These are phyloP conservation scores for Platypus cylindrus DNA, from an alignment of 2,888 invertebrate genomes.

Conservation along the genomic window DNA sequence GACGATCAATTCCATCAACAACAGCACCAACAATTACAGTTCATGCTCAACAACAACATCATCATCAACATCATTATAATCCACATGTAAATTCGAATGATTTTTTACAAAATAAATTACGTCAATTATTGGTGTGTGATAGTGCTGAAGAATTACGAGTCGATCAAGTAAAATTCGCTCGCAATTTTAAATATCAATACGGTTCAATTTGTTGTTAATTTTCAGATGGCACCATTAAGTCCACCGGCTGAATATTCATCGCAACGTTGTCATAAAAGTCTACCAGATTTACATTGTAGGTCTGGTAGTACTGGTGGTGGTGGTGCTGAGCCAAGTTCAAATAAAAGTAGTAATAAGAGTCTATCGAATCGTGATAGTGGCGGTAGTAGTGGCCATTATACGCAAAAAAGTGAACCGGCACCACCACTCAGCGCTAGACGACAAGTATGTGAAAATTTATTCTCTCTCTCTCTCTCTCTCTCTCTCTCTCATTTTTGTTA, in stretches of 20 bases:
- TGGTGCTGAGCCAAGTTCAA: conserved; percentile 34
- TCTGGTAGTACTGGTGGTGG: conserved; percentile 13
- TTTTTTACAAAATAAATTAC: conserved; percentile 63
- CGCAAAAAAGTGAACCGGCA: conserved; percentile 67
- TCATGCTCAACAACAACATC: too few species aligned
- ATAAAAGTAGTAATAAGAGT: conserved; percentile 38
- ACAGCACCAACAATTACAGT: conserved; percentile 44
- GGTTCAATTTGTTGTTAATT: neutral
- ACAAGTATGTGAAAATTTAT: conserved; percentile 31
- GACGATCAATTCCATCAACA: conserved; percentile 43
- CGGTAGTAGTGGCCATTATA: conserved; percentile 72
- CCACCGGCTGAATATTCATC: conserved; percentile 61
- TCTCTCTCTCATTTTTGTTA: too few species aligned
- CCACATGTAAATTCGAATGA: conserved; percentile 40
- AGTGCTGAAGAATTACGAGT: conserved; percentile 52
- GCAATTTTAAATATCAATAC: neutral
- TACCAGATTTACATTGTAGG: conserved; percentile 45
- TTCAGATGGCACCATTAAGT: conserved; percentile 43
- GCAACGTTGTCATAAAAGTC: conserved; percentile 60
- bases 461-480: too few species aligned
- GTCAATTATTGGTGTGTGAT: conserved; percentile 62
- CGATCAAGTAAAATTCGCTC: conserved; percentile 27
- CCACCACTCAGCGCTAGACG: conserved; percentile 33
- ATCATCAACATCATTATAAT: conserved; percentile 36
- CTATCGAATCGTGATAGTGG: conserved; percentile 62